Evolutionary conservation across 2,797 vertebrate species (phyloP), one percentile per base, ranked within the genome.

Genomic region (Kryptopterus vitreolus): DNA sequence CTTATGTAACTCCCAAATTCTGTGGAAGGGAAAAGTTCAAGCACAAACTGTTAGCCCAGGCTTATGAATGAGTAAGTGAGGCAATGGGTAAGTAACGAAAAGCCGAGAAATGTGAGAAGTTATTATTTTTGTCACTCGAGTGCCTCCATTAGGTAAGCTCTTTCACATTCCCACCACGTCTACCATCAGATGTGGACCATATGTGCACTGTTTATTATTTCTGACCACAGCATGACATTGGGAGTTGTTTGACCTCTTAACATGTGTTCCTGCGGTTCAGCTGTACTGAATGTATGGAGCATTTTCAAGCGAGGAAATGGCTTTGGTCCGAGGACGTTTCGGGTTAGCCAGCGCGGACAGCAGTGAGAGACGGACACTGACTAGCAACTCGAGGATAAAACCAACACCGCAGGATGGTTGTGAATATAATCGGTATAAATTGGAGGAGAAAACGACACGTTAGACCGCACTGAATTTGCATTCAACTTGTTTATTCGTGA

Each of bases 161-260:
- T 33, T 26, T 74, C 52, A n/a, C 70, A 15, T 74, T 74, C 53
- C n/a, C n/a, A 58, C 33, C 12, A 50, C 26, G 59, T 74, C 53
- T 58, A 48, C 13, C 79, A 66, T 80, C 68, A 75, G 63, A 43
- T 81, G 78, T 85, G 76, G 83, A 84, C 84, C 85, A 59, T 86
- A 86, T 88, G 84, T 86, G 88, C 22, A 22, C 72, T 87, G 84
- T 90, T 90, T 91, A 83, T 88, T 89, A 85, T 89, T 46, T 77
- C 57, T 82, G 29, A 24, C 66, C 61, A 35, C 66, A 16, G 74
- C 22, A 13, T 68, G 66, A 53, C 26, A 22, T 52, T 55, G 31
- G n/a, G 59, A 12, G 12, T 2, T 52, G 35, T 71, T 52, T 38
- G 24, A 38, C n/a, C 77, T 48, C 48, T 53, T 73, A 55, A 73